Base-by-base conservation (phyloP, 64 coral and sea anemone genomes). In the Montipora sp. region DNA sequence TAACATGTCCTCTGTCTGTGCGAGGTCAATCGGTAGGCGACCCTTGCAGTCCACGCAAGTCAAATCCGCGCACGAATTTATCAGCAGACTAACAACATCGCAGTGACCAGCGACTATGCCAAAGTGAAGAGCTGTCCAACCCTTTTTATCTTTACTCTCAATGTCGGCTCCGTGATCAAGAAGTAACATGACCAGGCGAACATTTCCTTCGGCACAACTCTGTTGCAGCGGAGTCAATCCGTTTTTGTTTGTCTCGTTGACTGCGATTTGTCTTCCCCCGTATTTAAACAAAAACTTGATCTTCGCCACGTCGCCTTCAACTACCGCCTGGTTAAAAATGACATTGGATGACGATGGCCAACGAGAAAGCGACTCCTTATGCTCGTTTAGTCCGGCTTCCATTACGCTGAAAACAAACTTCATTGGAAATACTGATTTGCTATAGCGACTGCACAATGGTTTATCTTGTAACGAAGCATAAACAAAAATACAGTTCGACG, bases 251-350 rank as follows among this genome's bases (percentile, higher is more conserved):
- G 45, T 75, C 44, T 92, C 90, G 24, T 92, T 83, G 70, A 92
- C 8, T 5, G 68, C 69, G 27, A 92, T 83, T 55, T 92, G 80
- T 83, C 83, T 80, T 46, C 90, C 80, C 18, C 90, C 80, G 70
- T 92, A 92, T 84, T 92, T 92, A 20, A 92, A 92, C 53, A 92
- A 82, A 77, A 92, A 84, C 73, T 92, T 92, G 2, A 84, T 80
- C 55, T 92, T 92, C 3, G 90, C 80, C 50, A 92, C 48, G 44
- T 92, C 90, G 70, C 90, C 90, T 83, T 92, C 90, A 9, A 92
- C n/a, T 7, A 92, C 59, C 51, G 80, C 90, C 59, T 92, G 90
- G 59, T 84, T 92, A 74, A 92, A 92, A 22, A 92, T 82, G 14
- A 84, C 53, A 51, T 92, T 92, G 1, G 90, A 92, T 47, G 69